A percentile compares a stretch with the other conserved stretches of the same genome.
Conservation (phyloP, 2,888 invertebrate genomes). For the Mythimna ferrago region DNA sequence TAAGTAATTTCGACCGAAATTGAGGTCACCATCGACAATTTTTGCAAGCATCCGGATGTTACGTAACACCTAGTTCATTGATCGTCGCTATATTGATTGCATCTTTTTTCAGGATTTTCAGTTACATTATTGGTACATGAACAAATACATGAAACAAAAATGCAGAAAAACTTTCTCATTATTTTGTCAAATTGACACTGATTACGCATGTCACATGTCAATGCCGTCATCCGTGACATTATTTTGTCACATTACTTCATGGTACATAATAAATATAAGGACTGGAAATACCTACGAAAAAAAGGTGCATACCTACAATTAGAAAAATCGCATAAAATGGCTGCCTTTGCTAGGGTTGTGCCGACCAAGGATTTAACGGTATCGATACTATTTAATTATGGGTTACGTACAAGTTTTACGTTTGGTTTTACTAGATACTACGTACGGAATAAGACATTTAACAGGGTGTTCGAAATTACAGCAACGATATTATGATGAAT, state of each 20-base stretch:
- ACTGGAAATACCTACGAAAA: too few relatives aligned
- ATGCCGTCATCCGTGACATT: conserved; percentile 54
- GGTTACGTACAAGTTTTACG: too few relatives aligned
- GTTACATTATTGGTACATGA: background rate
- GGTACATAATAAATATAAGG: too few relatives aligned
- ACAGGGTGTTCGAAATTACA: too few relatives aligned
- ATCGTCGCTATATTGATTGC: conserved; percentile 30
- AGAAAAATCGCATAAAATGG: too few relatives aligned
- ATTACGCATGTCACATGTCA: conserved; percentile 48
- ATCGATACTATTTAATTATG: too few relatives aligned
- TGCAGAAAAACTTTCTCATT: background rate
- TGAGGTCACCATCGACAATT: conserved; percentile 60
- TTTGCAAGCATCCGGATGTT: conserved; percentile 51
- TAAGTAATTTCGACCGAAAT: background rate
- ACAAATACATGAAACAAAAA: background rate
- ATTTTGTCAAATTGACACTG: conserved; percentile 48
- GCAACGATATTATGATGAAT: too few relatives aligned
- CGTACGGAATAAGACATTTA: too few relatives aligned
- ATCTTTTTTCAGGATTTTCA: conserved; percentile 41
- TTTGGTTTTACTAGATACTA: too few relatives aligned
- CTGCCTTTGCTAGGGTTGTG: too few relatives aligned
- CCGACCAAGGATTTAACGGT: too few relatives aligned
- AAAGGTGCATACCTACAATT: too few relatives aligned
- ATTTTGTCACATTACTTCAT: conserved; percentile 54
- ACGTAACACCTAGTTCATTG: conserved; percentile 51